These are phyloP conservation scores for Ectemnius continuus DNA, from an alignment of 2,888 invertebrate genomes.

Conservation along the genomic window DNA sequence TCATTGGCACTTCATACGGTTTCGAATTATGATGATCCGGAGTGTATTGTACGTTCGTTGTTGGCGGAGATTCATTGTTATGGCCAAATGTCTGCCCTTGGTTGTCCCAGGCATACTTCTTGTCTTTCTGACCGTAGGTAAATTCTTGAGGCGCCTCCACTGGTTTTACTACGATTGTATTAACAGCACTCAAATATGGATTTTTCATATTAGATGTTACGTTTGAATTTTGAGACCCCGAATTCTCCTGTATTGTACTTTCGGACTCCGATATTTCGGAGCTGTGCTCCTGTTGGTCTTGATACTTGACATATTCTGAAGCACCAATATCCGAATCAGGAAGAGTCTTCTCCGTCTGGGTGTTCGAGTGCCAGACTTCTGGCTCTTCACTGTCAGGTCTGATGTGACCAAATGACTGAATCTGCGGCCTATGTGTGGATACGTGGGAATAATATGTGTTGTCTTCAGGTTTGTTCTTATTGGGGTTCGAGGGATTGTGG, in stretches of 20 bases:
- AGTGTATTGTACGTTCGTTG: constrained; percentile 36
- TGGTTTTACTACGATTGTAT: constrained; percentile 62
- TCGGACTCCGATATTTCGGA: constrained; percentile 2
- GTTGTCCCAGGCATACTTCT: constrained; percentile 37
- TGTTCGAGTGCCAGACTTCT: constrained; percentile 46
- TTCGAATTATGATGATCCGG: constrained; percentile 52
- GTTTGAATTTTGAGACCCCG: constrained; percentile 10
- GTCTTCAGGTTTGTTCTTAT: constrained; percentile 53
- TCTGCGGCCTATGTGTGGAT: constrained; percentile 40
- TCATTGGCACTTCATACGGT: constrained; percentile 57
- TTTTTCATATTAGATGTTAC: constrained; percentile 27
- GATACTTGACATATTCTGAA: constrained; percentile 63
- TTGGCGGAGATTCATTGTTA: constrained; percentile 31
- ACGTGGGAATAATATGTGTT: constrained; percentile 57
- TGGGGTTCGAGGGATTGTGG: constrained; percentile 67
- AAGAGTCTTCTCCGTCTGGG: constrained; percentile 40
- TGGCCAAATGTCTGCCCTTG: constrained; percentile 40
- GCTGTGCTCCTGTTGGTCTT: constrained; percentile 26
- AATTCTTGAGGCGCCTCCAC: constrained; percentile 47
- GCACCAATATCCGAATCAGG: constrained; percentile 66
- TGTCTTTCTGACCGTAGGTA: constrained; percentile 48
- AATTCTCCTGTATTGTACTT: constrained; percentile 1
- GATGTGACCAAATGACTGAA: constrained; percentile 14
- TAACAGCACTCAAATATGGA: constrained; percentile 45
- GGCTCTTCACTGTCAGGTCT: constrained; percentile 24